Percentiles rank a stretch among this genome's conserved stretches.
phyloP scores from a whole-genome alignment of 2,797 vertebrate species.

The Danio jaintianensis region DNA sequence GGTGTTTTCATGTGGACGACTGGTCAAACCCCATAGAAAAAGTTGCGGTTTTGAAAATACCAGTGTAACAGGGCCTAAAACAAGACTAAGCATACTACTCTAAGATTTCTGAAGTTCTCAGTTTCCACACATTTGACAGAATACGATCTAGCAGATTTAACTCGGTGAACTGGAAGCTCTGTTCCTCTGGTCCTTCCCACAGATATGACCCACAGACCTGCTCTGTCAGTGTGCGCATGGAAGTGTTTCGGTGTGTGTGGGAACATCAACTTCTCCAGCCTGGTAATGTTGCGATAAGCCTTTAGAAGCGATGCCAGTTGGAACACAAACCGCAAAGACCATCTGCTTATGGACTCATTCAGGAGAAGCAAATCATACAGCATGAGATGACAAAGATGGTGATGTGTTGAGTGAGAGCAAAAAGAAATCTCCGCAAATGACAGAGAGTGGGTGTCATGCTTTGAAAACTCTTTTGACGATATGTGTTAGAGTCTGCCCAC shows the following conservation, averaged over 20 bases:
- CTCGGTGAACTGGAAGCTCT: not conserved
- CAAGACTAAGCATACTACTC: not conserved
- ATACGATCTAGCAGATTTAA: not conserved
- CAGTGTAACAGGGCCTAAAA: too few species aligned
- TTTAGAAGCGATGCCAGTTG: slow-evolving; percentile 66
- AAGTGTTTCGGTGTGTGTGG: not conserved
- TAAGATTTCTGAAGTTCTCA: not conserved
- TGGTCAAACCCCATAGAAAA: too few species aligned
- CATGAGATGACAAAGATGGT: not conserved
- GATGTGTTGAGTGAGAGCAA: not conserved
- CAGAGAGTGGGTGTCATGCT: slow-evolving; percentile 39
- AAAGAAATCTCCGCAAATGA: slow-evolving; percentile 28
- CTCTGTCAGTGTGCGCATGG: slow-evolving; percentile 23
- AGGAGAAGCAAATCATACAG: slow-evolving; percentile 69
- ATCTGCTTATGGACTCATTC: slow-evolving; percentile 67
- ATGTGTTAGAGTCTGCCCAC: slow-evolving; percentile 23
- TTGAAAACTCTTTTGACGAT: slow-evolving; percentile 21
- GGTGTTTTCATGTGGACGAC: too few species aligned
- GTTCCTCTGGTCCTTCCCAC: slow-evolving; percentile 17
- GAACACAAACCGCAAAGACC: slow-evolving; percentile 46
- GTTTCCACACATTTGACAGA: not conserved
- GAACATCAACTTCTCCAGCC: slow-evolving; percentile 52
- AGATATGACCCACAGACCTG: not conserved
- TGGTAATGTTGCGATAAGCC: slow-evolving; percentile 70
- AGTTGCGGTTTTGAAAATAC: too few species aligned